Conservation (phyloP, 1,140 invertebrate species). For the Neomicropteryx cornuta region DNA sequence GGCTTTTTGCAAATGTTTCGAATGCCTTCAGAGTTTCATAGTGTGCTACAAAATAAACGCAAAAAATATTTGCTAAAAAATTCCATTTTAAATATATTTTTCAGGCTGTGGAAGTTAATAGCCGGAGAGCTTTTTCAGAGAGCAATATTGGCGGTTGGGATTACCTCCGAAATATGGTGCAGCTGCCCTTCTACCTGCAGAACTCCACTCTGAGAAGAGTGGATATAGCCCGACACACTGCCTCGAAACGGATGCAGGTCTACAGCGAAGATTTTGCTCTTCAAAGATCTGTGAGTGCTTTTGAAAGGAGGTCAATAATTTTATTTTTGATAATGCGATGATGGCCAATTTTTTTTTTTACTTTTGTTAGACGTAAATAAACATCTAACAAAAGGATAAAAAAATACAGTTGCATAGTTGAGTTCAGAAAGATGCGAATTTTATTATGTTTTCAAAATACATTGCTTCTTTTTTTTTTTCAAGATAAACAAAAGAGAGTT, state of each 20-base stretch:
- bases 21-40: too few species aligned
- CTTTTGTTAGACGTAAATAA: conserved; percentile 8
- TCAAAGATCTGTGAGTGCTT: conserved; percentile 34
- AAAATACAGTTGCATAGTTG: too few species aligned
- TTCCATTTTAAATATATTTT: too few species aligned
- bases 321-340: conserved; percentile 14
- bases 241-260: conserved; percentile 46
- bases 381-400: too few species aligned
- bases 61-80: too few species aligned
- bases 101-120: conserved; percentile 86
- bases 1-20: too few species aligned
- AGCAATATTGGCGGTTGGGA: conserved; percentile 89
- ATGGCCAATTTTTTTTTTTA: conserved; percentile 16
- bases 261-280: conserved; percentile 37
- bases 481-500: too few species aligned
- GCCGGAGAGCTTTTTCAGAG: conserved; percentile 71
- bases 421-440: too few species aligned
- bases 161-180: conserved; percentile 92
- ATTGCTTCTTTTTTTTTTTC: too few species aligned
- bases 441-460: too few species aligned
- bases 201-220: conserved; percentile 87
- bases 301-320: conserved; percentile 17
- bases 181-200: conserved; percentile 95
- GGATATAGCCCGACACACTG: conserved; percentile 74
- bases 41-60: too few species aligned